Evolutionary conservation across 2,888 invertebrate species (phyloP).

Genomic region (Apotomis capreana): DNA sequence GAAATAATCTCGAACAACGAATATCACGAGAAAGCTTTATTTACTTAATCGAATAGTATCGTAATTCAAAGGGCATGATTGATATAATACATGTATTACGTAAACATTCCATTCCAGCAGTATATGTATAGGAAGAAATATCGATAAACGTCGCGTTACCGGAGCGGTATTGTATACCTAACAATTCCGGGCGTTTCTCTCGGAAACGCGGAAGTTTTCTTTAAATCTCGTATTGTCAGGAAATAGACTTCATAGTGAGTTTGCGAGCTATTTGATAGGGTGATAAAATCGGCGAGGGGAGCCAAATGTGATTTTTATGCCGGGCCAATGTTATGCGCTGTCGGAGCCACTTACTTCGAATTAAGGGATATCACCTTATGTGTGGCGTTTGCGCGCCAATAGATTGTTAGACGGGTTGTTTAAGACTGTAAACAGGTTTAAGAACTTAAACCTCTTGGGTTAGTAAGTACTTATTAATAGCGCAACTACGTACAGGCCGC

Average conservation of each 20-base stretch:
- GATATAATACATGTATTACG: background rate
- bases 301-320: constrained; percentile 42
- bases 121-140: background rate
- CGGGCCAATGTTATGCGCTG: constrained; percentile 27
- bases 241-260: constrained; percentile 48
- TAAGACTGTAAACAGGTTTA: too few relatives aligned
- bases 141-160: constrained; percentile 12
- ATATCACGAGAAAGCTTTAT: too few relatives aligned
- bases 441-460: too few relatives aligned
- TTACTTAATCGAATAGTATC: background rate
- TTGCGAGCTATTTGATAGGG: constrained; percentile 48
- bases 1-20: background rate
- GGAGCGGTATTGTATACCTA: constrained; percentile 22
- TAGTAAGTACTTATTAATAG: too few relatives aligned
- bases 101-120: background rate
- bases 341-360: constrained; percentile 34
- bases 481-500: too few relatives aligned
- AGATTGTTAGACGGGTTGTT: too few relatives aligned
- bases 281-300: constrained; percentile 47
- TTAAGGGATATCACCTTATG: constrained; percentile 28
- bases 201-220: constrained; percentile 44
- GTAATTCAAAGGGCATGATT: background rate
- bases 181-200: constrained; percentile 32
- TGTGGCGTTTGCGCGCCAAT: background rate
- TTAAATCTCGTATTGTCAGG: constrained; percentile 50